Percentiles rank a stretch among this genome's conserved stretches.
Conservation (phyloP, 2,113 vertebrate genomes). For the Chunga burmeisteri region DNA sequence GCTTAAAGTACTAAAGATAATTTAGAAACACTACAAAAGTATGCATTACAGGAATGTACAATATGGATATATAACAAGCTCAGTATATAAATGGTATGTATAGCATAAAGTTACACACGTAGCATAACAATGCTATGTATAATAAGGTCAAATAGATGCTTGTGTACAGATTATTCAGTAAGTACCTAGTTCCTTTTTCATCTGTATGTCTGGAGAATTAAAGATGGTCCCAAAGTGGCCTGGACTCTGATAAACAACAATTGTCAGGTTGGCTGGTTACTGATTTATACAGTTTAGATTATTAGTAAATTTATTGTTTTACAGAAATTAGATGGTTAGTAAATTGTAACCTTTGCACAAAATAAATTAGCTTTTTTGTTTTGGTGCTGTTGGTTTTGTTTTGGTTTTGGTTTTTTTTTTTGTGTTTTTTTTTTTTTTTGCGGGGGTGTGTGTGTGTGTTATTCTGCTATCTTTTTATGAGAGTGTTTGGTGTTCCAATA, state of each 20-base stretch:
- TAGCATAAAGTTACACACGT: background rate
- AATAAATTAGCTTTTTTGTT: background rate
- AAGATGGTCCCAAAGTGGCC: background rate
- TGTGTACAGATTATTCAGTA: background rate
- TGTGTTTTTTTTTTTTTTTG: background rate
- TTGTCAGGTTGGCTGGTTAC: background rate
- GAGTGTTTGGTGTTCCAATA: background rate
- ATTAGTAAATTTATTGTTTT: background rate
- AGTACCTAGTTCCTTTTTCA: background rate
- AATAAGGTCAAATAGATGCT: background rate
- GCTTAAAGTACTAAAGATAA: background rate
- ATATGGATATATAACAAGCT: background rate
- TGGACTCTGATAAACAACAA: background rate
- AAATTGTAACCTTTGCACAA: background rate
- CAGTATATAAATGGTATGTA: background rate
- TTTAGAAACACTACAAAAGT: background rate
- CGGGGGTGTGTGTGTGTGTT: background rate
- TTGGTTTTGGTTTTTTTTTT: background rate
- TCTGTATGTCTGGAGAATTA: background rate
- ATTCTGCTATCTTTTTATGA: background rate
- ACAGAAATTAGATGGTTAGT: background rate
- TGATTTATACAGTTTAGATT: background rate
- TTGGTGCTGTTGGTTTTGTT: background rate
- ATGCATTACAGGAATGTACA: background rate
- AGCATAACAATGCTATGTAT: background rate